Evolutionary conservation across 1,140 invertebrate genomes (phyloP).

Genomic region (Popillia japonica): DNA sequence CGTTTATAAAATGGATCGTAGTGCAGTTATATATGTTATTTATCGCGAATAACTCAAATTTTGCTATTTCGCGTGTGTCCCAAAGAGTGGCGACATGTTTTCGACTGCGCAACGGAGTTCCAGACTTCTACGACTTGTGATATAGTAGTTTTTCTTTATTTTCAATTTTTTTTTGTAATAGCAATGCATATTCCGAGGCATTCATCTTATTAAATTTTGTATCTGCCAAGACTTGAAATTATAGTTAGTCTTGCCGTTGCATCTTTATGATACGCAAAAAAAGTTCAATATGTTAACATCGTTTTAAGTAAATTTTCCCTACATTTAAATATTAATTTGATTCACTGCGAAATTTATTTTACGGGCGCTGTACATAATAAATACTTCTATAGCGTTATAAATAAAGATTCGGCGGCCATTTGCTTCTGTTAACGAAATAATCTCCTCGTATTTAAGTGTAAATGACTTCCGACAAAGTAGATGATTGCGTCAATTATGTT

Average conservation of each 20-base stretch:
- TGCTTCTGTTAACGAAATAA: conserved; percentile 14
- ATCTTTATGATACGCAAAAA: not conserved
- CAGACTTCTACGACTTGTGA: conserved; percentile 27
- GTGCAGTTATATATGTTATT: not conserved
- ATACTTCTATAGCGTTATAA: not conserved
- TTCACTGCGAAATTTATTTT: not conserved
- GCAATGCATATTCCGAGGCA: not conserved
- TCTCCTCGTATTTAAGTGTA: not conserved
- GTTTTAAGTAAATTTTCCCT: not conserved
- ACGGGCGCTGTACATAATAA: not conserved
- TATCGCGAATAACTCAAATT: not conserved
- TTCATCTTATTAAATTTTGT: conserved; percentile 31
- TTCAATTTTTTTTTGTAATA: not conserved
- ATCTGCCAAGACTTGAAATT: not conserved
- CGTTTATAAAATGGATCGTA: not conserved
- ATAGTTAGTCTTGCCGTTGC: not conserved
- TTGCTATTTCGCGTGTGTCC: conserved; percentile 3
- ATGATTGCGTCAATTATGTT: not conserved
- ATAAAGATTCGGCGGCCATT: not conserved
- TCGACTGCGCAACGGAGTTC: conserved; percentile 12
- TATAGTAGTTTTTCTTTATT: not conserved
- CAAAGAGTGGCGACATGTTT: conserved; percentile 8
- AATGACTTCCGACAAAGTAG: conserved; percentile 15
- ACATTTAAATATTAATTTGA: too few relatives aligned
- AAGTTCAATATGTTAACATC: not conserved